These are phyloP conservation scores for Meloe dianella DNA, from an alignment of 2,888 invertebrate species.

Conservation along the genomic window DNA sequence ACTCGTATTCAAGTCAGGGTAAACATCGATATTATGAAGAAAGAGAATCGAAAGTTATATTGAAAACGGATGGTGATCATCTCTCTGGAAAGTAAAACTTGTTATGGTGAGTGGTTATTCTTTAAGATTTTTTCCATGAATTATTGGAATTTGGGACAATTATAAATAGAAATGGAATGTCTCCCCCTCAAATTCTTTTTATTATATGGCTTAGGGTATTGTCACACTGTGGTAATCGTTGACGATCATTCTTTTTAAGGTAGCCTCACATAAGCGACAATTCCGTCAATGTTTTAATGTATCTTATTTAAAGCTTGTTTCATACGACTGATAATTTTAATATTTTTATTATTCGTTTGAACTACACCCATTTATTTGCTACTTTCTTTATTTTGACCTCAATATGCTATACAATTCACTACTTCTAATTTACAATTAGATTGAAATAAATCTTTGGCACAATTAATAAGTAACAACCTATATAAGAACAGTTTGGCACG, in stretches of 20 bases:
- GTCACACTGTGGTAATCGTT: too few species aligned
- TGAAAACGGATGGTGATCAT: conserved; percentile 15
- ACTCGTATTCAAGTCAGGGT: conserved; percentile 29
- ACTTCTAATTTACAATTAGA: too few species aligned
- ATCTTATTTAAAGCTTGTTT: too few species aligned
- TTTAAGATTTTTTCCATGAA: not conserved
- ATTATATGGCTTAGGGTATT: too few species aligned
- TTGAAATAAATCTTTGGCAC: conserved; percentile 21
- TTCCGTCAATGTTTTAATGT: too few species aligned
- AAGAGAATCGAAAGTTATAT: conserved; percentile 27
- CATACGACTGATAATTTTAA: conserved; percentile 9
- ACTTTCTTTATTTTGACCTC: conserved; percentile 27
- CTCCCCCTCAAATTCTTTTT: too few species aligned
- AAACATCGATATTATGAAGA: conserved; percentile 33
- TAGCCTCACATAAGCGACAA: too few species aligned
- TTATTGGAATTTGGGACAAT: not conserved
- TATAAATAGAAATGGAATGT: not conserved
- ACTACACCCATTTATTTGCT: conserved; percentile 21
- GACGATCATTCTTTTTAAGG: too few species aligned
- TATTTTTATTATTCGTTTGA: too few species aligned
- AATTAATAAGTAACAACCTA: conserved; percentile 11
- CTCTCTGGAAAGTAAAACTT: conserved; percentile 20
- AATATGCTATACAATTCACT: not conserved
- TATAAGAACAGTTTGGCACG: conserved; percentile 15
- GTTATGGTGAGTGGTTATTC: not conserved